Conservation (phyloP, 2,113 vertebrate species). For the Epinephelus lanceolatus region DNA sequence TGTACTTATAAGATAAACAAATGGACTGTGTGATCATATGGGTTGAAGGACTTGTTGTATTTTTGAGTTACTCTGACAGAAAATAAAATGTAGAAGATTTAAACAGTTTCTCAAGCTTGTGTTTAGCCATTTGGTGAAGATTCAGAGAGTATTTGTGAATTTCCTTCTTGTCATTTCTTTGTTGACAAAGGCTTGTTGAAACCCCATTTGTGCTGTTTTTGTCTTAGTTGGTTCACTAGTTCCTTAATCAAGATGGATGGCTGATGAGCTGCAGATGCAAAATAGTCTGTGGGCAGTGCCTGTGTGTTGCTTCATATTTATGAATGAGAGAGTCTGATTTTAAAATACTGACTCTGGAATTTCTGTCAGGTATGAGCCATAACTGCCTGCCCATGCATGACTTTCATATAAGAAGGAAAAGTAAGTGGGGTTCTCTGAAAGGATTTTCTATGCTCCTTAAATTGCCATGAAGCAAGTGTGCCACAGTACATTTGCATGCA, state of each 20-base stretch:
- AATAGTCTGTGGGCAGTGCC: not conserved
- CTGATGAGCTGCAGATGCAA: not conserved
- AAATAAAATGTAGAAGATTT: not conserved
- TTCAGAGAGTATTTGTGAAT: not conserved
- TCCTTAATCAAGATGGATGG: conserved; percentile 1
- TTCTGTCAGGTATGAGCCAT: not conserved
- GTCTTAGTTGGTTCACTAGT: not conserved
- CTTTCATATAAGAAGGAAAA: not conserved
- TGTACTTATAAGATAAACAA: no score
- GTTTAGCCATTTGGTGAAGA: not conserved
- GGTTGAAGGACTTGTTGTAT: no score
- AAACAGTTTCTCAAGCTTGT: not conserved
- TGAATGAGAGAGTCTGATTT: not conserved
- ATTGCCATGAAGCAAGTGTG: not conserved
- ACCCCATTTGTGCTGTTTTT: not conserved
- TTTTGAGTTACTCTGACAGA: not conserved
- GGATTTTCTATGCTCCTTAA: not conserved
- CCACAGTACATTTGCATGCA: not conserved
- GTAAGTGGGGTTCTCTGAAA: not conserved
- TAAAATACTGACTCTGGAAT: not conserved
- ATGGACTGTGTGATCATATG: no score
- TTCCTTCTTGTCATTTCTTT: not conserved
- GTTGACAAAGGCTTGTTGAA: not conserved
- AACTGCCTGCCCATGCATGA: not conserved
- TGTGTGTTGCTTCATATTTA: not conserved